Evolutionary conservation across 1,140 invertebrate genomes (phyloP).

Genomic region (Trichoplusia ni): DNA sequence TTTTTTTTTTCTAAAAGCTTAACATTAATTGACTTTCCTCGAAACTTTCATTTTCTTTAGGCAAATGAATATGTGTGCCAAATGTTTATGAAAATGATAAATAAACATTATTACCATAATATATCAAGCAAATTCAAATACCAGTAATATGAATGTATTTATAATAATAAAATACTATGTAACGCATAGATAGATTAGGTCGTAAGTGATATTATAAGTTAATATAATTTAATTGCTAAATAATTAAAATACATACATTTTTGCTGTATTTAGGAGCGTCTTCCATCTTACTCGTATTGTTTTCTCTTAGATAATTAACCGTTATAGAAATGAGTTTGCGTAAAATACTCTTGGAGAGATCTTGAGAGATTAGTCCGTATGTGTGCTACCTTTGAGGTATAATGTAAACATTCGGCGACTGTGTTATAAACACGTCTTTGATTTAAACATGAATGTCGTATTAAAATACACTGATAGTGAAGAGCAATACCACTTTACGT

Average conservation of each 20-base stretch:
- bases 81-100: constrained; percentile 56
- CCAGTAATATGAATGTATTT: constrained; percentile 67
- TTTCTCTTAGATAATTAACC: constrained; percentile 63
- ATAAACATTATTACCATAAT: constrained; percentile 49
- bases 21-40: constrained; percentile 20
- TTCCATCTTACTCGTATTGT: constrained; percentile 77
- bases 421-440: constrained; percentile 19
- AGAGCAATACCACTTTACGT: neutral
- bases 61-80: constrained; percentile 61
- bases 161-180: constrained; percentile 62
- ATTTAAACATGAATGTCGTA: neutral
- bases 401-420: neutral
- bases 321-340: constrained; percentile 46
- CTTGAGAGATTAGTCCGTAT: constrained; percentile 4
- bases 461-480: constrained; percentile 28
- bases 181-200: constrained; percentile 68
- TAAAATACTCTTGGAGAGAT: neutral
- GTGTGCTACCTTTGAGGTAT: neutral
- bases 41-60: constrained; percentile 33
- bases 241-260: constrained; percentile 71
- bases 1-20: constrained; percentile 9
- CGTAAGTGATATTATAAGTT: constrained; percentile 75
- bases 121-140: constrained; percentile 61
- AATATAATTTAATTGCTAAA: constrained; percentile 71
- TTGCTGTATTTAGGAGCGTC: constrained; percentile 80